Base-by-base conservation (phyloP, 2,113 vertebrate genomes). In the Enhydra lutris region DNA sequence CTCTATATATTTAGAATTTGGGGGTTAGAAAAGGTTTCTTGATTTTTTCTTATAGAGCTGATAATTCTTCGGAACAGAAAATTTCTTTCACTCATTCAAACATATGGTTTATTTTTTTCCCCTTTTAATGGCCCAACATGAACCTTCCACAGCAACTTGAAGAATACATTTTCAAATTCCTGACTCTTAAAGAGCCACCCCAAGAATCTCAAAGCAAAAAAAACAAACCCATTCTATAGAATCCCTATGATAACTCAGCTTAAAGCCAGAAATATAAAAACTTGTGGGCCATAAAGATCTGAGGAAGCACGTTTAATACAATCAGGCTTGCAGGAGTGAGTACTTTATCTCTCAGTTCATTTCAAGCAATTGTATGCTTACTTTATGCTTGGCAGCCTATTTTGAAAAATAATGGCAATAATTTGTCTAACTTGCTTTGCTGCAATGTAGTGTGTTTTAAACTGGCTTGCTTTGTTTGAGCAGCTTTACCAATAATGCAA, bases 331-430 rank as follows among this genome's bases (percentile, higher is more conserved):
- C 29, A 82, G 82, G 39, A 12, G 21, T 78, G 39, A 76, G 12
- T 76, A 89, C 84, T 74, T 83, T 88, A 86, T n/a, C 80, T 97
- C 63, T 92, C 45, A 82, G 39, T 61, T 86, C 57, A 94, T n/a
- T 76, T 89, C 50, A 88, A 81, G 23, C 14, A 50, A 89, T 61
- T 65, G 17, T 80, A 47, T 29, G 29, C 45, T 71, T 47, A 83
- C 73, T 47, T 57, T 45, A 86, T 50, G 12, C 17, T 59, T 65
- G 45, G 83, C 73, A 95, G 81, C 23, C 57, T 10, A 71, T 78
- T 97, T 79, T 91, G 63, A 59, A 91, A 93, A 87, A 21, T 88
- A 95, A 83, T n/a, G 82, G 5, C 34, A 61, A 59, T 80, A 15
- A 91, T 95, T 96, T 73, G 21, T 59, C 29, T 87, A 91, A 76